Evolutionary conservation across 2,888 invertebrate species (phyloP).

Genomic region (Macaria liturata): DNA sequence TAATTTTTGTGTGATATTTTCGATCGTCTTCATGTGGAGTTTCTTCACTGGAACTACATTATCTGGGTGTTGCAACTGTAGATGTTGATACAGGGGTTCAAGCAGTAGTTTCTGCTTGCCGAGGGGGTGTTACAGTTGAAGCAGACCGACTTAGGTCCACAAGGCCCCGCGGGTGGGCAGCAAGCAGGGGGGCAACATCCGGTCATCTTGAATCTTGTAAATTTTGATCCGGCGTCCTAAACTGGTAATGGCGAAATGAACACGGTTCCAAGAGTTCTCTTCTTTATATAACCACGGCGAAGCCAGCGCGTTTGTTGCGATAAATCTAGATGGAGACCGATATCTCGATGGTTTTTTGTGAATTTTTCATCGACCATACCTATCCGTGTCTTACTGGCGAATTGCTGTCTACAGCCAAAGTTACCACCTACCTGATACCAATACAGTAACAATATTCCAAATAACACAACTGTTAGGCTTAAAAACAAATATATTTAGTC

Average conservation of each 20-base stretch:
- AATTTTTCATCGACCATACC: no score
- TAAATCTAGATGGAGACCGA: slow-evolving; percentile 32
- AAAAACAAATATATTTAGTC: slow-evolving; percentile 15
- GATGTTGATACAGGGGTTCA: slow-evolving; percentile 73
- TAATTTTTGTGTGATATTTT: no score
- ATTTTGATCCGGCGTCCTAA: slow-evolving; percentile 28
- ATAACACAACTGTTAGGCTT: not conserved
- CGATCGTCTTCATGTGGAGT: not conserved
- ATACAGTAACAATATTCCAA: no score
- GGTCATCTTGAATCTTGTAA: slow-evolving; percentile 37
- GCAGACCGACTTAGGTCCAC: slow-evolving; percentile 37
- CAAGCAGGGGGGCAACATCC: slow-evolving; percentile 17
- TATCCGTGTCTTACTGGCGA: no score
- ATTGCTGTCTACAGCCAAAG: no score
- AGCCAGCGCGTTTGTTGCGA: slow-evolving; percentile 38
- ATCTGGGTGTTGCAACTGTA: slow-evolving; percentile 77
- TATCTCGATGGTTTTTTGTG: slow-evolving; percentile 22
- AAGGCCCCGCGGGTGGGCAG: slow-evolving; percentile 19
- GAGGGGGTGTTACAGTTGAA: slow-evolving; percentile 50
- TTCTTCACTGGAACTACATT: slow-evolving; percentile 44
- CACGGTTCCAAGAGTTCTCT: slow-evolving; percentile 7
- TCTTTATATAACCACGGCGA: slow-evolving; percentile 44
- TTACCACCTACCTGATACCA: no score
- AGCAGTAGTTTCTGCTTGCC: slow-evolving; percentile 48
- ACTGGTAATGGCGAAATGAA: slow-evolving; percentile 37